These are phyloP conservation scores for Monochamus alternatus DNA, from an alignment of 2,888 invertebrate genomes.

Conservation along the genomic window DNA sequence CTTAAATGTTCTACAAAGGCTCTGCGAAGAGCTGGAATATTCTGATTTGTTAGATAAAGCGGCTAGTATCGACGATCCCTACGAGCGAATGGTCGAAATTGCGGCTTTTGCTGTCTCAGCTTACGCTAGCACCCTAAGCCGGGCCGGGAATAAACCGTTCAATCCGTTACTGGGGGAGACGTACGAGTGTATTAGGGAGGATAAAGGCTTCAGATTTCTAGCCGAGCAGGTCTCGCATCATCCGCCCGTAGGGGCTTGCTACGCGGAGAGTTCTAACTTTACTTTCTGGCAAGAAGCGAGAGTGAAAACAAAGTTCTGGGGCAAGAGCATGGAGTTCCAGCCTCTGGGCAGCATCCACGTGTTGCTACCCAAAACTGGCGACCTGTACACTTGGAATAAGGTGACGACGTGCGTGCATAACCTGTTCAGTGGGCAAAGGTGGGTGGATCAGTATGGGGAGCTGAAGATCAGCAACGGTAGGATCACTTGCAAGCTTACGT, in stretches of 20 bases:
- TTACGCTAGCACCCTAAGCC: slow-evolving; percentile 81
- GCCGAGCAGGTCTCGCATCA: slow-evolving; percentile 90
- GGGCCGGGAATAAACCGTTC: slow-evolving; percentile 89
- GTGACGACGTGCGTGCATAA: slow-evolving; percentile 91
- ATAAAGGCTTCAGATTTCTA: slow-evolving; percentile 79
- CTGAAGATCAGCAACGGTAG: slow-evolving; percentile 80
- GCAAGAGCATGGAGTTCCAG: slow-evolving; percentile 92
- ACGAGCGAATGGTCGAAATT: slow-evolving; percentile 83
- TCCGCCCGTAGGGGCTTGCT: slow-evolving; percentile 87
- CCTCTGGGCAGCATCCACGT: slow-evolving; percentile 83
- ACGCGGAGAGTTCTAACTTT: slow-evolving; percentile 85
- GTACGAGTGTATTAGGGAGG: slow-evolving; percentile 85
- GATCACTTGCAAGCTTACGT: slow-evolving; percentile 84
- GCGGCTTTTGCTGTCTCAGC: slow-evolving; percentile 88
- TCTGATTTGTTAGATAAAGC: slow-evolving; percentile 86
- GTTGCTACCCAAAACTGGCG: slow-evolving; percentile 76
- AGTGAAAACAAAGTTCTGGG: slow-evolving; percentile 92
- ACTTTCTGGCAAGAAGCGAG: slow-evolving; percentile 88
- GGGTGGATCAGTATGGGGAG: slow-evolving; percentile 92
- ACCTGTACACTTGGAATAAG: slow-evolving; percentile 86
- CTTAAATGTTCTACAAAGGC: slow-evolving; percentile 84
- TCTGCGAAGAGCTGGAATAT: slow-evolving; percentile 90
- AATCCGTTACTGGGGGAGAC: slow-evolving; percentile 89
- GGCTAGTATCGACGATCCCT: slow-evolving; percentile 76
- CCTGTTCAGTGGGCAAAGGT: slow-evolving; percentile 85